phyloP scores from a whole-genome alignment of 2,797 vertebrate species.

The Ceyx erithaca region DNA sequence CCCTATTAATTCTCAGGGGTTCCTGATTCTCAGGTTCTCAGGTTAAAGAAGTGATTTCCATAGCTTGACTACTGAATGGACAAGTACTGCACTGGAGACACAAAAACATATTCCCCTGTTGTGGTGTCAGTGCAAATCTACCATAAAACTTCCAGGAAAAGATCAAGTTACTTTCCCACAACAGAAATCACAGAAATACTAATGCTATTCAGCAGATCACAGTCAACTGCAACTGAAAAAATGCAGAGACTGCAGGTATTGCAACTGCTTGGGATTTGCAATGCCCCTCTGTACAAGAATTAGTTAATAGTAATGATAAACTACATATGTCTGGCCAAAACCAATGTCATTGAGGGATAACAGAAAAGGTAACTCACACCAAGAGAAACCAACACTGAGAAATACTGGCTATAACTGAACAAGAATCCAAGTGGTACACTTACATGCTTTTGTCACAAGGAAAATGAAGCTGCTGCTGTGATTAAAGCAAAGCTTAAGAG shows the following conservation, averaged over 20 bases:
- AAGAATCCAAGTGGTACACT: neutral
- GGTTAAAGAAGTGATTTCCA: neutral
- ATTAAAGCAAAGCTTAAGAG: neutral
- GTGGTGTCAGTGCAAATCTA: neutral
- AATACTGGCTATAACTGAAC: neutral
- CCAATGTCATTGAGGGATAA: neutral
- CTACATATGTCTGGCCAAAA: neutral
- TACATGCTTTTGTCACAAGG: neutral
- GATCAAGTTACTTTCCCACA: neutral
- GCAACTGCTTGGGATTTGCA: neutral
- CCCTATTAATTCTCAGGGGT: fast-evolving
- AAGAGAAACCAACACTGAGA: neutral
- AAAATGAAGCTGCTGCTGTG: neutral
- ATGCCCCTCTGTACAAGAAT: neutral
- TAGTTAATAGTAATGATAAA: neutral
- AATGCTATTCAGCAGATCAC: neutral
- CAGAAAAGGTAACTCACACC: neutral
- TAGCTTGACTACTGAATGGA: neutral
- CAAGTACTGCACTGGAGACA: neutral
- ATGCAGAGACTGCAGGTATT: fast-evolving
- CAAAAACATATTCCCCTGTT: neutral
- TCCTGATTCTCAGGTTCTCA: neutral
- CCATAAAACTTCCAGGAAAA: neutral
- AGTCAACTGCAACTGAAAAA: neutral
- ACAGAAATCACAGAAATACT: neutral